Evolutionary conservation across 2,888 invertebrate species (phyloP), one percentile per base, ranked within the genome.

Genomic region (Acronicta psi): DNA sequence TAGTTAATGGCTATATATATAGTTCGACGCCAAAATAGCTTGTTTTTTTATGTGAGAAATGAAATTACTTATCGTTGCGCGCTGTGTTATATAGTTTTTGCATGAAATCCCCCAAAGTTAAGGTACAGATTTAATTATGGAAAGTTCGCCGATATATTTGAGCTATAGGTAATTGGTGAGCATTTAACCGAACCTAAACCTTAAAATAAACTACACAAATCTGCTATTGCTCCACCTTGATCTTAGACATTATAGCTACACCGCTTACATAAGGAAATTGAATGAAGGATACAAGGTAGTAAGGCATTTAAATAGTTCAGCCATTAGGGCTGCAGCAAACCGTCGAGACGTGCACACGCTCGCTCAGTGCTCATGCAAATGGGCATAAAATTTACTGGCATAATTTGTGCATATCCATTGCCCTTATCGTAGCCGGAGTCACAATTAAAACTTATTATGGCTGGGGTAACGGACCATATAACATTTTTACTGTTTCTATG

Each of bases 241-340:
- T 36, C 18, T 14, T 25, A 14, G 7, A 5, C 34, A 16, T 41
- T 17, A 8, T 38, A 47, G 9, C 23, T 53, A 29, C 11, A 31
- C 20, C 17, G 72, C 62, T 73, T 75, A 67, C 81, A 80, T 82
- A 81, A 77, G 69, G 66, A 85, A 88, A 89, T 89, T 87, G 82
- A 89, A 90, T 88, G 81, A 84, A 88, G 83, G 83, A 86, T 88
- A 87, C 79, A 63, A 54, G 77, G 73, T 46, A 37, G 82, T 77
- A 79, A 87, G 82, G 83, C 78, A 88, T 91, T 91, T 89, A 86
- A 91, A 91, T 89, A 89, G 86, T 88, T 86, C 77, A 69, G 65
- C 89, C 85, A 90, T 90, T 88, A 90, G 82, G 18, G 81, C 77
- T 68, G 59, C 59, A 58, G 77, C 75, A 64, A 81, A 77, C 80